Percentiles rank a stretch among this genome's conserved stretches.
These are phyloP conservation scores for Keiferia lycopersicella DNA, from an alignment of 2,888 invertebrate genomes.

Conservation along the genomic window DNA sequence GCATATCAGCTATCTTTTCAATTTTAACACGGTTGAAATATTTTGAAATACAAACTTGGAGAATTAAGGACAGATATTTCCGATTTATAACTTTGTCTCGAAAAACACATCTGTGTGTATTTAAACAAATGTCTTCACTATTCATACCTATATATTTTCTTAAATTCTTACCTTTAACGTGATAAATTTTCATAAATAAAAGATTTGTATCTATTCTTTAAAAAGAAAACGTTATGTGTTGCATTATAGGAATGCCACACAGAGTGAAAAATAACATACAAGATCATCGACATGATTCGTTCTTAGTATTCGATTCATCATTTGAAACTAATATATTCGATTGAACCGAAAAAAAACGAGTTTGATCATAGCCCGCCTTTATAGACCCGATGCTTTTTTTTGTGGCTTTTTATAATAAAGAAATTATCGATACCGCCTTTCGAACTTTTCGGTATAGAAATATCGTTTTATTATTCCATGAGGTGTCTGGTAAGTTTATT, in stretches of 20 bases:
- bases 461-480: conserved; percentile 51
- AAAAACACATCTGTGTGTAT: too few species aligned
- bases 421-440: conserved; percentile 37
- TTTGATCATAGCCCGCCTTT: conserved; percentile 45
- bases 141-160: too few species aligned
- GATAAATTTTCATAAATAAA: too few species aligned
- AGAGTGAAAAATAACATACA: conserved; percentile 39
- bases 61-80: too few species aligned
- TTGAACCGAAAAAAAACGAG: conserved; percentile 51
- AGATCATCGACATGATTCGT: conserved; percentile 41
- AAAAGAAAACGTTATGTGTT: too few species aligned
- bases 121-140: too few species aligned
- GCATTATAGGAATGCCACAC: conserved; percentile 25
- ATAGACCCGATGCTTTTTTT: conserved; percentile 35
- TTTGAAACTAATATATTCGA: conserved; percentile 56
- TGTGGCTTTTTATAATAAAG: conserved; percentile 38
- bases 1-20: too few species aligned
- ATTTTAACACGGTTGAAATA: too few species aligned
- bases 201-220: too few species aligned
- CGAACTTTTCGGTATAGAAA: conserved; percentile 38
- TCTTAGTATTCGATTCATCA: conserved; percentile 57
- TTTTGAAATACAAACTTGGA: too few species aligned
- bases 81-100: too few species aligned
- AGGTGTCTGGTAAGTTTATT: conserved; percentile 41
- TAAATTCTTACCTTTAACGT: too few species aligned